Evolutionary conservation across 2,113 vertebrate genomes (phyloP).

Genomic region (Potamarius usumacintae): DNA sequence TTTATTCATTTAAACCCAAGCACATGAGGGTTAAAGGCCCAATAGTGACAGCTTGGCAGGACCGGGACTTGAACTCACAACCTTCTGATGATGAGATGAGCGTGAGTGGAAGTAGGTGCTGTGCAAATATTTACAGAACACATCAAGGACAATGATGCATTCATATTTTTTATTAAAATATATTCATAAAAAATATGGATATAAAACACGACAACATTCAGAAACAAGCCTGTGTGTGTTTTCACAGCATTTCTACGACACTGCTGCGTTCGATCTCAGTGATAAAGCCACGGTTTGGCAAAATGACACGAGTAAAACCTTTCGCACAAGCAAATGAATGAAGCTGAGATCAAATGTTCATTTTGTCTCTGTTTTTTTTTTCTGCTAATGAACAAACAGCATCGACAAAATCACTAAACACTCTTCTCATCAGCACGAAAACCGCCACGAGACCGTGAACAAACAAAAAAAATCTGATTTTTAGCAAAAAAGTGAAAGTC

Average conservation of each 20-base stretch:
- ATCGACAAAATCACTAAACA: constrained; percentile 50
- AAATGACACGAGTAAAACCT: constrained; percentile 20
- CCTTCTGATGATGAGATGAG: background rate
- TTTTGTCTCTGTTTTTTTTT: constrained; percentile 11
- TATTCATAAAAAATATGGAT: constrained; percentile 89
- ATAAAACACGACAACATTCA: constrained; percentile 79
- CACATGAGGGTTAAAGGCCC: background rate
- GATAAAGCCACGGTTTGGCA: constrained; percentile 40
- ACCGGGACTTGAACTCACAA: background rate
- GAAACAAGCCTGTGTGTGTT: constrained; percentile 22
- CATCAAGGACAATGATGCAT: background rate
- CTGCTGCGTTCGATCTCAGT: constrained; percentile 27
- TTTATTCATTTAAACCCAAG: background rate
- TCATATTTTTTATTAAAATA: constrained; percentile 82
- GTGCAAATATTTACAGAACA: background rate
- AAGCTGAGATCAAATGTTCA: constrained; percentile 26
- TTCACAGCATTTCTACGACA: constrained; percentile 19
- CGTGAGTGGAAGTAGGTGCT: background rate
- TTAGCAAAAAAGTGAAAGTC: constrained; percentile 43
- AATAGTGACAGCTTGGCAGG: background rate
- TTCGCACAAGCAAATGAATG: constrained; percentile 41
- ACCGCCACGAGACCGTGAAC: constrained; percentile 45
- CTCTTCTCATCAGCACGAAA: constrained; percentile 51
- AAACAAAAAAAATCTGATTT: constrained; percentile 18
- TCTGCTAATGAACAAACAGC: constrained; percentile 44